Evolutionary conservation across 2,888 invertebrate genomes (phyloP), one percentile per base, ranked within the genome.

Genomic region (Tenodera sinensis): DNA sequence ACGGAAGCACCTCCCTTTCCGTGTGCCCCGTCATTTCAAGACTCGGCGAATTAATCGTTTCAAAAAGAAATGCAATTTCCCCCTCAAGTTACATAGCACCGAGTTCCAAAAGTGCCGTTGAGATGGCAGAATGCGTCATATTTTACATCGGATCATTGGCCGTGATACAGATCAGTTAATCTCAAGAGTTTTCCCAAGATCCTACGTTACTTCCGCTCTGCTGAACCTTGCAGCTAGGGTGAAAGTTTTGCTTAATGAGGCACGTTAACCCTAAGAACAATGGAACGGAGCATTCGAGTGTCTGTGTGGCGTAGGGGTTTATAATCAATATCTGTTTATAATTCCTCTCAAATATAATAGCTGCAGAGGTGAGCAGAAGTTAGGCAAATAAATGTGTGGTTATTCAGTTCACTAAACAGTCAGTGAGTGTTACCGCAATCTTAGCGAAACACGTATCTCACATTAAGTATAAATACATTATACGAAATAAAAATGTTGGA

Each of bases 141-240:
- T 87, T 83, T 83, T 83, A 83, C n/a, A n/a, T 34, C 27, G 87
- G 87, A 87, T 87, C 87, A 87, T 87, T 87, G 87, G 83, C n/a
- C 34, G 3, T 87, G 87, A 82, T 87, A 83, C 30, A 87, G 87
- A 87, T 82, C 87, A 83, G 71, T 42, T 83, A 87, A 71, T 83
- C 25, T 15, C 71, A 3, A 25, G 25, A 25, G 15, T 71, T 71
- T 20, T 25, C 54, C 54, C 54, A 71, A 71, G 54, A 71, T 71
- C 54, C 54, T 25, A 71, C 54, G 54, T 71, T 71, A 71, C 54
- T 71, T 71, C 54, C 20, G 54, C 54, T 20, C 54, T 20, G 25
- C 54, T 71, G 54, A 71, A 71, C 14, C 54, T 25, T 71, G 54
- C 54, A 25, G 54, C 54, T 15, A 20, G 54, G 54, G 15, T 20